Base-by-base conservation (phyloP, 2,113 vertebrate genomes). In the Cairina moschata region DNA sequence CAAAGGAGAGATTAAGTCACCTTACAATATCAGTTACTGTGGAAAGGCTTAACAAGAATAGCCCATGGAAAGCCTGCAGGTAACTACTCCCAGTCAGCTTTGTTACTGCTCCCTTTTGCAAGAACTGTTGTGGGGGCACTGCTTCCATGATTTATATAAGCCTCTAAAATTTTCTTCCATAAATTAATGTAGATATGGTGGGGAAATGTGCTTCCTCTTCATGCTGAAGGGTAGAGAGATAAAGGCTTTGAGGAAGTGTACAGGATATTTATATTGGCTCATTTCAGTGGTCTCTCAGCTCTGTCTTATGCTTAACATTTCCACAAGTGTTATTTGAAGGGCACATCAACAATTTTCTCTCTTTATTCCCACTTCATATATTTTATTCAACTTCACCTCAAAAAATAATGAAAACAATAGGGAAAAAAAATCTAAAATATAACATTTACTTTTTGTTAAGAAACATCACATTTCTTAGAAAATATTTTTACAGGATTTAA, bases 1-100 rank as follows among this genome's bases (percentile, higher is more conserved):
- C 58, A 91, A 81, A 76, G 86, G 54, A 82, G 50, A 77, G 26
- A 93, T 91, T 91, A 96, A 91, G 91, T 86, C 65, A 86, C 85
- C 76, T 91, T 21, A 63, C 67, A 93, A 34, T 71, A 74, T 83
- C 76, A 76, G 78, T 93, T 91, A 68, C 68, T 93, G 59, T 65
- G 31, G 42, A 90, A 92, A 86, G 86, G 76, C 15, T 81, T 88
- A 73, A 28, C 69, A 90, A 75, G 89, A 83, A 73, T 60, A 89
- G 52, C 48, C 38, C 25, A 20, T 73, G 32, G 76, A 66, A 42
- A 5, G 25, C n/a, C 89, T 91, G 77, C 36, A 83, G 63, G 29
- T 65, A 92, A 95, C 77, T 73, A 46, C 60, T 85, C 62, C 26
- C 65, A 71, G 32, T 75, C 3, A 4, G 44, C 66, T 89, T 84